A percentile compares a stretch with the other conserved stretches of the same genome.
These are phyloP conservation scores for Sebastes ruberrimus DNA, from an alignment of 2,797 vertebrate species.

Conservation along the genomic window DNA sequence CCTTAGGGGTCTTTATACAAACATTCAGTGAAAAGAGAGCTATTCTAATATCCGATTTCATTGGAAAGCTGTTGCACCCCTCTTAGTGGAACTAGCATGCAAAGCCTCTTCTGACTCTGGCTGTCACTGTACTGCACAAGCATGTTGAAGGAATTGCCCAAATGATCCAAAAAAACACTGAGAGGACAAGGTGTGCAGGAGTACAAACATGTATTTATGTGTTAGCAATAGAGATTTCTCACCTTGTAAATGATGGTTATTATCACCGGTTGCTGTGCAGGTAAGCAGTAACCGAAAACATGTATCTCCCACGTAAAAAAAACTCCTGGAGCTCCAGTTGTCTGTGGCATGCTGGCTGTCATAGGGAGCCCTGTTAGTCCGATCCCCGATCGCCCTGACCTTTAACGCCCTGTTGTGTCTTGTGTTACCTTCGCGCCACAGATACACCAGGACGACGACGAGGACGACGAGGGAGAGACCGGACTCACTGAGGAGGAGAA, in stretches of 20 bases:
- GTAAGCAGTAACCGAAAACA: conserved; percentile 62
- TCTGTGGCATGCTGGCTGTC: conserved; percentile 83
- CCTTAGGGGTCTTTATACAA: conserved; percentile 16
- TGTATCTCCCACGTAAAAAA: conserved; percentile 54
- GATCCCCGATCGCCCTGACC: background rate
- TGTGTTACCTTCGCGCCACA: conserved; percentile 63
- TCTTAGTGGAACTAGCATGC: conserved; percentile 71
- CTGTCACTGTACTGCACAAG: conserved; percentile 67
- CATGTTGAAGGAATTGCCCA: conserved; percentile 63
- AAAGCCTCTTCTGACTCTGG: conserved; percentile 64
- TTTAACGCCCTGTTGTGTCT: conserved; percentile 21
- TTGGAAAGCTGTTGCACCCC: background rate
- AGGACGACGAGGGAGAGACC: conserved; percentile 92
- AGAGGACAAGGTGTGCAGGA: conserved; percentile 8
- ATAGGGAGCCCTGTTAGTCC: conserved; percentile 45
- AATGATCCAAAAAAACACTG: conserved; percentile 29
- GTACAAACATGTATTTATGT: conserved; percentile 22
- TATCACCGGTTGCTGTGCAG: conserved; percentile 58
- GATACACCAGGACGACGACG: conserved; percentile 88
- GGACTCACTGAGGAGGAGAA: conserved; percentile 95
- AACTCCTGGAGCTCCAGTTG: conserved; percentile 70
- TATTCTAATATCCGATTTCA: background rate
- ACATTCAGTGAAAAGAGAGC: conserved; percentile 16
- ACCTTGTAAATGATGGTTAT: conserved; percentile 52
- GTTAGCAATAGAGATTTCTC: conserved; percentile 53